Evolutionary conservation across 2,113 vertebrate species (phyloP).

Genomic region (Apteryx owenii): DNA sequence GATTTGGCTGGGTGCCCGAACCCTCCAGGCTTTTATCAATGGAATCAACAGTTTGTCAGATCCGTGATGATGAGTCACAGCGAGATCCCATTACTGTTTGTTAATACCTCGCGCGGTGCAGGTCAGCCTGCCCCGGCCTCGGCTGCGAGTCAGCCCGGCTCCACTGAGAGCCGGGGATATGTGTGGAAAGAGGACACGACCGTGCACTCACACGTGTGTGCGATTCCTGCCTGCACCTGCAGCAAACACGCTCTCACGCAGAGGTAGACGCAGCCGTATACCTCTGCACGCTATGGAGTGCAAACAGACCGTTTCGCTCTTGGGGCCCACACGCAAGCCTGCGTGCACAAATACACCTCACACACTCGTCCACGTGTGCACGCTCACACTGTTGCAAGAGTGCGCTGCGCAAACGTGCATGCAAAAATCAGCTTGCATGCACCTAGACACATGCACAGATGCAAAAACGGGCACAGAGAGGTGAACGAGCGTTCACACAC

Average conservation of each 20-base stretch:
- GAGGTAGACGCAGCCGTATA: too few relatives aligned
- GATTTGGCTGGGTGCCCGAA: slow-evolving; percentile 49
- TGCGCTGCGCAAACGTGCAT: accelerated
- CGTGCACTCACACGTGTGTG: accelerated
- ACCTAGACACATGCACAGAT: neutral
- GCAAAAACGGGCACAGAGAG: too few relatives aligned
- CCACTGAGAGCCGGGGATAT: neutral
- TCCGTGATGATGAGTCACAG: slow-evolving; percentile 30
- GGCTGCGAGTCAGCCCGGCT: neutral
- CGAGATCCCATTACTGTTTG: neutral
- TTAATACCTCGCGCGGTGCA: neutral
- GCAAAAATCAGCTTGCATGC: neutral
- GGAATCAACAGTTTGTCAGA: slow-evolving; percentile 59
- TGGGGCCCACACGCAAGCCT: neutral
- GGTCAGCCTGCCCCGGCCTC: neutral
- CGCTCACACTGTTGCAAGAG: too few relatives aligned
- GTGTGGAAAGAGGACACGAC: accelerated
- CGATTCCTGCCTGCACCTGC: too few relatives aligned
- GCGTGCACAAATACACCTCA: neutral
- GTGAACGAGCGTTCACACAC: neutral
- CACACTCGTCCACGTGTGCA: accelerated
- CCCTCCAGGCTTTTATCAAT: slow-evolving; percentile 68
- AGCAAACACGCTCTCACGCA: too few relatives aligned
- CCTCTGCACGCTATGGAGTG: too few relatives aligned
- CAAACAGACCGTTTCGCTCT: neutral